Evolutionary conservation across 2,797 vertebrate genomes (phyloP), one percentile per base, ranked within the genome.

Genomic region (Tiaroga cobitis): DNA sequence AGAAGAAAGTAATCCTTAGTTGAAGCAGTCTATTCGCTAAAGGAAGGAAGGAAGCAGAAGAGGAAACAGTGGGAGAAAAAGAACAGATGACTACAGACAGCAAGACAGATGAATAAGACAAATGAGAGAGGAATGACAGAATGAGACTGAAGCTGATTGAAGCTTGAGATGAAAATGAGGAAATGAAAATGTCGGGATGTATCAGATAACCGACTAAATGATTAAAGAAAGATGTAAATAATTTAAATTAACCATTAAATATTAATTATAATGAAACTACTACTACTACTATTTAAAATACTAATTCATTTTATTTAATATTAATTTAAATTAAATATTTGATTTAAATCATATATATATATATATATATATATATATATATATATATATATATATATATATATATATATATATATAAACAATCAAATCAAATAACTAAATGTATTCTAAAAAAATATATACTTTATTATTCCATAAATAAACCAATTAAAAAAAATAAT

Each of bases 91-190:
- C 4, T 8, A n/a, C 21, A 77, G 56, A 19, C 51, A 59, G 70
- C 37, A 32, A 56, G 29, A 46, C 21, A 15, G 59, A 81, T 81
- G 41, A 49, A 49, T 24, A 61, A 32, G 49, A 77, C 49, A n/a
- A 81, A 56, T 4, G 70, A 59, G 59, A 8, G 16, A 49, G 32
- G 63, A 75, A 88, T 72, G 76, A 87, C 87, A 83, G 83, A 85
- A 93, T 51, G 32, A 84, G 89, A 88, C 88, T 89, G 87, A 93
- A 83, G 86, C 75, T 90, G 78, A 82, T 13, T 51, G 29, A 69
- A 26, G 1, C 16, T 46, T 46, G 37, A 74, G 89, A 88, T 16
- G 90, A 90, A 91, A 83, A 89, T 87, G 88, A 92, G 92, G 92
- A 84, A 69, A 43, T 54, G 0, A 68, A 68, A 69, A 69, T 2